phyloP scores from a whole-genome alignment of 1,140 invertebrate species.

The Medauroidea extradentata region DNA sequence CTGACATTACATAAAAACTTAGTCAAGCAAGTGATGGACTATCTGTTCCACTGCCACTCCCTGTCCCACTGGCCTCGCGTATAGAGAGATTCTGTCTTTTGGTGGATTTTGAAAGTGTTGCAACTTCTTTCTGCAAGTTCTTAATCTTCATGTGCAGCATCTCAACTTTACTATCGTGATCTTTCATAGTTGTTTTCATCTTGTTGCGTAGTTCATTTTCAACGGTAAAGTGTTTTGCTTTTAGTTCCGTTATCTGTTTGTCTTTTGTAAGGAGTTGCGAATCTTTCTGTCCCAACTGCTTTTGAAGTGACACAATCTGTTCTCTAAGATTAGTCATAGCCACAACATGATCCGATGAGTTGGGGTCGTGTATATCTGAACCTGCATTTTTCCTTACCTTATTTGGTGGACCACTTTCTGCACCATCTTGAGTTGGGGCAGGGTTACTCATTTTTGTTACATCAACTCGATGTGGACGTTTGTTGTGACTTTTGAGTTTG shows the following conservation, averaged over 20 bases:
- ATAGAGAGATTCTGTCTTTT: constrained; percentile 49
- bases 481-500: constrained; percentile 61
- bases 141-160: constrained; percentile 74
- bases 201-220: constrained; percentile 81
- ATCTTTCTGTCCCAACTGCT: constrained; percentile 81
- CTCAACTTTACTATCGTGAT: constrained; percentile 75
- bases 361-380: constrained; percentile 62
- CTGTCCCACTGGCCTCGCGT: constrained; percentile 46
- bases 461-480: constrained; percentile 66
- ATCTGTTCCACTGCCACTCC: constrained; percentile 70
- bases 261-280: constrained; percentile 83
- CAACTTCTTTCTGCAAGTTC: constrained; percentile 74
- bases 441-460: constrained; percentile 59
- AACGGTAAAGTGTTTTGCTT: constrained; percentile 84
- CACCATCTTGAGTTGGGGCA: constrained; percentile 36
- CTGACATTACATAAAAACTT: no score
- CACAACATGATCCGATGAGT: constrained; percentile 89
- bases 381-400: constrained; percentile 46
- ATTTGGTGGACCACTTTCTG: constrained; percentile 40
- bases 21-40: constrained; percentile 47
- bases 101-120: constrained; percentile 71
- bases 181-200: constrained; percentile 75
- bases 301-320: constrained; percentile 88
- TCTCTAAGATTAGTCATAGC: constrained; percentile 92
- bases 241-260: constrained; percentile 90